These are phyloP conservation scores for Rattus norvegicus DNA, from an alignment of 2,113 vertebrate species.

Conservation along the genomic window GRCr8 NC_086021.1:142578501-142579000, in stretches of 20 bases:
- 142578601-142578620: neutral
- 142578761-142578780: neutral
- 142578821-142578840: neutral
- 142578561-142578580: neutral
- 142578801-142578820: neutral
- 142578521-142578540: neutral
- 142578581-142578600: conserved; percentile 7
- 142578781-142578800: neutral
- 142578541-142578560: neutral
- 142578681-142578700: conserved; percentile 18
- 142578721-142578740: neutral
- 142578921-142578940: neutral
- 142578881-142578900: neutral
- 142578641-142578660: conserved; percentile 1
- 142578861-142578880: neutral
- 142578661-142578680: conserved; percentile 1
- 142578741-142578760: neutral
- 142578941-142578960: neutral
- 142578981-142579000: conserved; percentile 38
- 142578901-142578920: neutral
- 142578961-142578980: neutral
- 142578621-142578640: neutral
- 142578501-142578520: conserved; percentile 10
- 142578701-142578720: conserved; percentile 45
- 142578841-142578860: neutral